phyloP scores from a whole-genome alignment of 2,888 invertebrate genomes.

The Drosophila nr. medialis region DNA sequence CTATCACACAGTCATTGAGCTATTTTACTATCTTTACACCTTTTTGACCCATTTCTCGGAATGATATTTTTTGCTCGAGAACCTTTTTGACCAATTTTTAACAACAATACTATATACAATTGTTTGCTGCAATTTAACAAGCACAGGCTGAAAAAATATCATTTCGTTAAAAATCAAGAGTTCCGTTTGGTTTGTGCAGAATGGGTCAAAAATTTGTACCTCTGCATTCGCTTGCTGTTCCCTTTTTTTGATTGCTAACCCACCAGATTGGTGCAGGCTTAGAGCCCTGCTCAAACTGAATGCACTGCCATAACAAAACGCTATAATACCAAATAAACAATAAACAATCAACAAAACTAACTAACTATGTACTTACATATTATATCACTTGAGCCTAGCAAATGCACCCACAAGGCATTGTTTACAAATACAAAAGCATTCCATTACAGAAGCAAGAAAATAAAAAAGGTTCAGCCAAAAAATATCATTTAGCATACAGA shows the following conservation, averaged over 20 bases:
- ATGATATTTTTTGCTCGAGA: conserved; percentile 84
- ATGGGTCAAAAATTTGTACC: conserved; percentile 66
- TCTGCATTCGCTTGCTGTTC: conserved; percentile 57
- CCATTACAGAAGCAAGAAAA: conserved; percentile 4
- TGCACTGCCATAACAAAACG: conserved; percentile 46
- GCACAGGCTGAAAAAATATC: conserved; percentile 62
- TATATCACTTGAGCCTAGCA: conserved; percentile 32
- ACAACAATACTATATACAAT: conserved; percentile 31
- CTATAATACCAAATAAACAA: conserved; percentile 32
- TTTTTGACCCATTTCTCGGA: conserved; percentile 84
- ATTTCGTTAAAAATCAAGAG: conserved; percentile 51
- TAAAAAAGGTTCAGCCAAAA: conserved; percentile 82
- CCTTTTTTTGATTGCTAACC: conserved; percentile 40
- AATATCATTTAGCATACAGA: conserved; percentile 73
- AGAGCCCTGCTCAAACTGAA: conserved; percentile 12
- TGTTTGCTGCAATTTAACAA: conserved; percentile 26
- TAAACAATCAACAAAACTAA: conserved; percentile 26
- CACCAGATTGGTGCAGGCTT: conserved; percentile 19
- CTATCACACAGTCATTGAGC: conserved; percentile 31
- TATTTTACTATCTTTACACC: conserved; percentile 30
- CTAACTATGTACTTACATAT: conserved; percentile 13
- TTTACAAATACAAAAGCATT: conserved; percentile 4
- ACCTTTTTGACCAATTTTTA: conserved; percentile 70
- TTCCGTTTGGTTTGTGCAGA: conserved; percentile 29
- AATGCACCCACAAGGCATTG: conserved; percentile 54